Evolutionary conservation across 2,888 invertebrate species (phyloP).

Genomic region (Geotrupes spiniger): DNA sequence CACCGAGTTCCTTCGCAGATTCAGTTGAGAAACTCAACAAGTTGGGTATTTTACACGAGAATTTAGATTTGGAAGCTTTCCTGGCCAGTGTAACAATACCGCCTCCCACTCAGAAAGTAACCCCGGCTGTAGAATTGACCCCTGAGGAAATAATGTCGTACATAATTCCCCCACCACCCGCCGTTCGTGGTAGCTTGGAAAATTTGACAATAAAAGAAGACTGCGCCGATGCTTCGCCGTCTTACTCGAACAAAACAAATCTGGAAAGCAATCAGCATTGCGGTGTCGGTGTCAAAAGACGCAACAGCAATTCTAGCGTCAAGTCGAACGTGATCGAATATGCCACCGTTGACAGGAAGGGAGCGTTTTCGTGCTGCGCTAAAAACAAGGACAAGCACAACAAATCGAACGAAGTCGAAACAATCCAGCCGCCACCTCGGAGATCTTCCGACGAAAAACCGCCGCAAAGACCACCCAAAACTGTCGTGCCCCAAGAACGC

Average conservation of each 20-base stretch:
- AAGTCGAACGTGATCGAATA: conserved; percentile 62
- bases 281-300: conserved; percentile 29
- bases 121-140: conserved; percentile 73
- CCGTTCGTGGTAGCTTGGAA: conserved; percentile 37
- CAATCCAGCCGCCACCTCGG: conserved; percentile 63
- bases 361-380: conserved; percentile 69
- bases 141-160: conserved; percentile 82
- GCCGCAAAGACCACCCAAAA: conserved; percentile 69
- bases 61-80: conserved; percentile 74
- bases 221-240: conserved; percentile 17
- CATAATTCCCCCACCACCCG: conserved; percentile 78
- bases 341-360: conserved; percentile 69
- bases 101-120: conserved; percentile 73
- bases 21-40: conserved; percentile 48
- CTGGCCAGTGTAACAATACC: conserved; percentile 79
- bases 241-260: conserved; percentile 8
- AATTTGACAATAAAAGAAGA: conserved; percentile 29
- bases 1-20: conserved; percentile 76
- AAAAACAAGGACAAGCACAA: conserved; percentile 56
- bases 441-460: conserved; percentile 59
- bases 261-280: conserved; percentile 10
- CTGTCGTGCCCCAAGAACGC: conserved; percentile 53
- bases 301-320: conserved; percentile 58
- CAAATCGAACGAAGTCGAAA: conserved; percentile 39
- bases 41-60: conserved; percentile 49